These are phyloP conservation scores for Gymnobelideus leadbeateri DNA, from an alignment of 2,113 vertebrate genomes.

Conservation along the genomic window DNA sequence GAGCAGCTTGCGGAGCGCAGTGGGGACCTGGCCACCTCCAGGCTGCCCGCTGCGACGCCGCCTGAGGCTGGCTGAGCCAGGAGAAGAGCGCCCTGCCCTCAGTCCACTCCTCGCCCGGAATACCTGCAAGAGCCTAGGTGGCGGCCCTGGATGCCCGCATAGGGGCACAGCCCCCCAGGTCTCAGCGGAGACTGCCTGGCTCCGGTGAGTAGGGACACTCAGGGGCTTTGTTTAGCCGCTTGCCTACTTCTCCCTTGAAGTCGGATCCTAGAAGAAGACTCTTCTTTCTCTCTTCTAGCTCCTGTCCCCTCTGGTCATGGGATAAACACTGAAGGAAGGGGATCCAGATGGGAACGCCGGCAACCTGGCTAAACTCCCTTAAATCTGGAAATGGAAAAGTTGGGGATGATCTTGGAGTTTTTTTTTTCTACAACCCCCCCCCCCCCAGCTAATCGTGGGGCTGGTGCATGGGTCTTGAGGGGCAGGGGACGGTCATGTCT, in stretches of 20 bases:
- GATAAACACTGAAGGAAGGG: not conserved
- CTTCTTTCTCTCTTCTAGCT: not conserved
- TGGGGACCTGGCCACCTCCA: not conserved
- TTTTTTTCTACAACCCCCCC: not conserved
- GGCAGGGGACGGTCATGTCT: not conserved
- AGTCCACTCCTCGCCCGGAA: not conserved
- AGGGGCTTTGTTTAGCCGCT: not conserved
- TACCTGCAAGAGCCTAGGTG: slow-evolving; percentile 40
- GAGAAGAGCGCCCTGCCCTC: slow-evolving; percentile 32
- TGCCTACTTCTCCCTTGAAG: not conserved
- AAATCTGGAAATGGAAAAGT: slow-evolving; percentile 52
- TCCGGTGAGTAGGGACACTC: slow-evolving; percentile 31
- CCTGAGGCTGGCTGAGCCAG: not conserved
- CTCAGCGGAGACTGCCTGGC: slow-evolving; percentile 38
- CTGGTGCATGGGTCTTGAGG: not conserved
- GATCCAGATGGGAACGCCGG: not conserved
- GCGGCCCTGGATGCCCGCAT: not conserved
- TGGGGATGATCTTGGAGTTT: not conserved
- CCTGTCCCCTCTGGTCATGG: not conserved
- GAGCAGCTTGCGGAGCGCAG: not conserved
- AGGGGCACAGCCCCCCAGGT: not conserved
- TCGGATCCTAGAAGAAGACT: not conserved
- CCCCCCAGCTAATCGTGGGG: not conserved
- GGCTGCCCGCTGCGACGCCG: not conserved
- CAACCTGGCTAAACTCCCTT: not conserved